Conservation (phyloP, 2,888 invertebrate genomes). For the Acleris literana region DNA sequence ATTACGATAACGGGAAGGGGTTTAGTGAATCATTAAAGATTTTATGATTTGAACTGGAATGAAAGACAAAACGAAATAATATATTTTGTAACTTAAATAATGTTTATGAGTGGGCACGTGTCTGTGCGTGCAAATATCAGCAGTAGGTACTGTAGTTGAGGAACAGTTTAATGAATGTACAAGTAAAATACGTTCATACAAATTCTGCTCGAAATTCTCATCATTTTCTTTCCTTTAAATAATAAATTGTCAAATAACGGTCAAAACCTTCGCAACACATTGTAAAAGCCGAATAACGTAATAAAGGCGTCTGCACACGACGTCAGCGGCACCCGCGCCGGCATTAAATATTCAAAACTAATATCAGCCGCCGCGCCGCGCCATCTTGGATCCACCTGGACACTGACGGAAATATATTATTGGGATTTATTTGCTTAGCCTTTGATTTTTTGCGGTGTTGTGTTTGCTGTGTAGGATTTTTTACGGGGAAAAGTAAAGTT, state of each 20-base stretch:
- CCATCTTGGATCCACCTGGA: constrained; percentile 17
- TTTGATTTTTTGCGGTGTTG: constrained; percentile 14
- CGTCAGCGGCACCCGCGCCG: constrained; percentile 39
- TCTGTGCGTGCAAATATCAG: no score
- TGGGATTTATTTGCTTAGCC: constrained; percentile 25
- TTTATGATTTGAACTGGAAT: no score
- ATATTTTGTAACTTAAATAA: no score
- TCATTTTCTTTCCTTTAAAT: background rate
- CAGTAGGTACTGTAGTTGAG: no score
- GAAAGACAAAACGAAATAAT: no score
- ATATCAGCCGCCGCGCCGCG: constrained; percentile 39
- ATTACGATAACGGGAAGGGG: no score
- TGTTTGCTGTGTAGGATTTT: background rate
- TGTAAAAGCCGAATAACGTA: background rate
- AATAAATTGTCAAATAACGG: background rate
- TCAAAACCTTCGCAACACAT: background rate
- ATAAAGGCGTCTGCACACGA: constrained; percentile 25
- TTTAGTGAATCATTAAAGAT: no score
- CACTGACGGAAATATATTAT: constrained; percentile 25
- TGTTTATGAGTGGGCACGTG: no score
- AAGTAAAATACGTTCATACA: no score
- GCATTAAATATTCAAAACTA: constrained; percentile 54
- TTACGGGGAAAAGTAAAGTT: no score
- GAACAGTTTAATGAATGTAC: no score
- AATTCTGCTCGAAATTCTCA: no score